Percentiles rank a stretch among this genome's conserved stretches.
Conservation (phyloP, 2,113 vertebrate species). For the Camelus bactrianus region DNA sequence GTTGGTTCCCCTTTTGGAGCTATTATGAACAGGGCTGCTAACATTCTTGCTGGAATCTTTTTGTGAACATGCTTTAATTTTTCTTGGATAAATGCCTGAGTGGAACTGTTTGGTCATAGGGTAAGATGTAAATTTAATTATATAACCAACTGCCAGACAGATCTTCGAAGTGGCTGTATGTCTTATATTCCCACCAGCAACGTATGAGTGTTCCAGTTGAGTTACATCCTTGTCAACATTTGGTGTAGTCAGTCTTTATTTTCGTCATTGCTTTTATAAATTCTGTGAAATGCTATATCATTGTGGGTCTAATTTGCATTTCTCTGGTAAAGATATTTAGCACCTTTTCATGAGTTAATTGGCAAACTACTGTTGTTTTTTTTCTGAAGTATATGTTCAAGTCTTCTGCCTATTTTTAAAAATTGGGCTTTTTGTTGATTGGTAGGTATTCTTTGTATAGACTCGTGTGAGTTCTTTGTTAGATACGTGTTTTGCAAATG, state of each 20-base stretch:
- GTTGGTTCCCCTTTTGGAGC: neutral
- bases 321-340: neutral
- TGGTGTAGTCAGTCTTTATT: neutral
- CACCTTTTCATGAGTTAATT: neutral
- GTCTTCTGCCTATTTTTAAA: neutral
- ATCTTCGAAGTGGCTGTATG: neutral
- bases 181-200: neutral
- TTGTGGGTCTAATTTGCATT: neutral
- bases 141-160: neutral
- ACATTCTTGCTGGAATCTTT: neutral
- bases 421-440: neutral
- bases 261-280: neutral
- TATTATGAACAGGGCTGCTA: neutral
- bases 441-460: neutral
- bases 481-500: neutral
- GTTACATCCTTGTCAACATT: neutral
- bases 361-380: no score
- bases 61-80: neutral
- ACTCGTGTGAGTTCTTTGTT: neutral
- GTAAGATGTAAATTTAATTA: neutral
- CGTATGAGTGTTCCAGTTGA: neutral
- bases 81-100: neutral
- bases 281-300: neutral
- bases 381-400: neutral
- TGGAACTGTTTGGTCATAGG: neutral